Conservation (phyloP, 1,140 invertebrate genomes). For the Trichonephila inaurata region DNA sequence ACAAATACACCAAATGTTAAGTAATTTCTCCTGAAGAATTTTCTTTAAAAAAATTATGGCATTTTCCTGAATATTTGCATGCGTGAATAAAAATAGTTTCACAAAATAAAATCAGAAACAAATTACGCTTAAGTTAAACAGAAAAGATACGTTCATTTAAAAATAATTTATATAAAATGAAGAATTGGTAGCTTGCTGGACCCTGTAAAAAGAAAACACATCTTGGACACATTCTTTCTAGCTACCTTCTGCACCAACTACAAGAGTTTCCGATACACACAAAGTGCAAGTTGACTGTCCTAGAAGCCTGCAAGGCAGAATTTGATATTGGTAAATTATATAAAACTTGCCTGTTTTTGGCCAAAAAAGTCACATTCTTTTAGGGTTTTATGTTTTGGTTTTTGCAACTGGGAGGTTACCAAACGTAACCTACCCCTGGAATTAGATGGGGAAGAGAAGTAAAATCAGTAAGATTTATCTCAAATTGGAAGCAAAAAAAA, state of each 20-base stretch:
- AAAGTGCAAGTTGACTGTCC: conserved; percentile 67
- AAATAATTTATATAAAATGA: neutral
- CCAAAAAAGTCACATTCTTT: conserved; percentile 78
- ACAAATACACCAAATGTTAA: too few relatives aligned
- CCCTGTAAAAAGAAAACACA: conserved; percentile 21
- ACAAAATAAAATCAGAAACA: neutral
- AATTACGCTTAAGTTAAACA: neutral
- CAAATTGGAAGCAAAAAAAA: conserved; percentile 76
- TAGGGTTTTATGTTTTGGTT: conserved; percentile 76
- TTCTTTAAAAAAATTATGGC: too few relatives aligned
- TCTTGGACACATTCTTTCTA: conserved; percentile 20
- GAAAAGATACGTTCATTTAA: neutral
- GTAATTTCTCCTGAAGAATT: too few relatives aligned
- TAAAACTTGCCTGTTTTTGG: conserved; percentile 77
- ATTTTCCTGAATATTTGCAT: too few relatives aligned
- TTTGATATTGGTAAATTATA: conserved; percentile 72
- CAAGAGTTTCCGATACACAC: neutral
- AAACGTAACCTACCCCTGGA: conserved; percentile 82
- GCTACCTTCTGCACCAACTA: conserved; percentile 19
- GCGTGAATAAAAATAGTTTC: neutral
- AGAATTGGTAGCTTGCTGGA: conserved; percentile 6
- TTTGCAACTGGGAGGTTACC: conserved; percentile 78
- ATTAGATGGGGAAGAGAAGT: conserved; percentile 82
- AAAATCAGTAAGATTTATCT: conserved; percentile 79
- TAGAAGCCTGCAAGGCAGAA: conserved; percentile 76